Evolutionary conservation across 2,113 vertebrate species (phyloP), one percentile per base, ranked within the genome.

Genomic region (Macaca mulatta): DNA sequence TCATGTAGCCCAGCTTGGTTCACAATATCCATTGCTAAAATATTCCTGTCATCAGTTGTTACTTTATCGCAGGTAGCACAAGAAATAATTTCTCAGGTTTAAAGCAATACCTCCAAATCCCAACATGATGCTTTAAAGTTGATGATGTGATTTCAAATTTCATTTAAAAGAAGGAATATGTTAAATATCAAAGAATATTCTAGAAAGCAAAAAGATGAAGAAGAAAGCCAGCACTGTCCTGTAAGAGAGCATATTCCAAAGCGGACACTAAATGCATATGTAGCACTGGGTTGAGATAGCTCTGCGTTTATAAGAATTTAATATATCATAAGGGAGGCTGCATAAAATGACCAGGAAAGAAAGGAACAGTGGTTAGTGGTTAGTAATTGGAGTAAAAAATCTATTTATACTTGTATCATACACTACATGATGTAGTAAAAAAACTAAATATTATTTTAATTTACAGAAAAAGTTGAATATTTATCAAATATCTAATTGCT

Each of bases 111-210:
- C 67, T 52, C 70, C 50, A 81, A 83, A 43, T 59, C 5, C n/a
- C 61, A 32, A 43, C 14, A 67, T 20, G 50, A 57, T 30, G 25
- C 61, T 74, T 96, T 30, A 79, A 92, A 95, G 13, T 64, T 43
- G 17, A 64, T 80, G n/a, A 59, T 35, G 61, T 25, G 4, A 74
- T 93, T 90, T 97, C n/a, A 75, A 69, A 83, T 90, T 89, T 87
- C 50, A 95, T 85, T 93, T 86, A 59, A n/a, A 91, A 87, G 48
- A 70, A 97, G 13, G 32, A 89, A 32, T 23, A 91, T 22, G 12
- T 55, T 89, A 85, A 79, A 83, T 74, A 48, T 79, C 55, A 89
- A 61, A 64, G n/a, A 80, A 35, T 72, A 69, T 78, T 88, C 67
- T 95, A 78, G 82, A 78, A 89, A 93, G 86, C 17, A 87, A 78